Evolutionary conservation across 92 coral and sea anemone species (phyloP).

Genomic region (Umimayanthus kanabou): DNA sequence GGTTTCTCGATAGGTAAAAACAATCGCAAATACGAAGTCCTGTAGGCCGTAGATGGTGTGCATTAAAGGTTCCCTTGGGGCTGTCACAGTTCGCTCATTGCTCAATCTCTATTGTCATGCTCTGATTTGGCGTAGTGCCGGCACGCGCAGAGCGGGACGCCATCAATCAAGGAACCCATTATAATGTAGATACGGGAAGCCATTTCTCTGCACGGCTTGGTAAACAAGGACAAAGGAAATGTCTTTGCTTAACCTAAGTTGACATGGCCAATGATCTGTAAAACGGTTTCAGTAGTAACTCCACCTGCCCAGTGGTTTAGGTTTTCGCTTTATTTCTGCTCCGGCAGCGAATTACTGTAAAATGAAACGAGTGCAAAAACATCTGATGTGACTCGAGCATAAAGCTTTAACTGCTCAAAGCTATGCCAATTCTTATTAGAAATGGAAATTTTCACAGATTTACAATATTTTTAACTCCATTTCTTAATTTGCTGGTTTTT

Average conservation of each 20-base stretch:
- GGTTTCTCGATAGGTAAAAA: conserved; percentile 6
- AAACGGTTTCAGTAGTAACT: conserved; percentile 33
- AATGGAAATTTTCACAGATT: not conserved
- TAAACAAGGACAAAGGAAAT: conserved; percentile 50
- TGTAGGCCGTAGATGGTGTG: not conserved
- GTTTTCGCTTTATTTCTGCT: conserved; percentile 6
- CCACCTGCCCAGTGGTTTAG: conserved; percentile 16
- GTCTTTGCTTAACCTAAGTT: not conserved
- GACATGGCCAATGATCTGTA: conserved; percentile 37
- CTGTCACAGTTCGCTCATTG: conserved; percentile 12
- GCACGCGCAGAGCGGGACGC: conserved; percentile 83
- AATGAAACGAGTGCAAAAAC: not conserved
- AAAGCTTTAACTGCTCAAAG: not conserved
- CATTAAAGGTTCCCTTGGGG: conserved; percentile 31
- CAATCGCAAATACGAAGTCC: conserved; percentile 23
- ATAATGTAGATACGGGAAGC: conserved; percentile 72
- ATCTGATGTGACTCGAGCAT: not conserved
- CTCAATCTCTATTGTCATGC: conserved; percentile 11
- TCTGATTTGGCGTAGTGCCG: conserved; percentile 56
- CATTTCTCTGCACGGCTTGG: conserved; percentile 60
- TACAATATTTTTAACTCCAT: not conserved
- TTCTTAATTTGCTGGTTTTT: conserved; percentile 9
- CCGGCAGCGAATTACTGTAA: not conserved
- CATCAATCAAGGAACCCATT: conserved; percentile 70
- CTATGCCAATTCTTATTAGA: not conserved